Conservation (phyloP, 2,797 vertebrate genomes). For the Enteromius anoplus region DNA sequence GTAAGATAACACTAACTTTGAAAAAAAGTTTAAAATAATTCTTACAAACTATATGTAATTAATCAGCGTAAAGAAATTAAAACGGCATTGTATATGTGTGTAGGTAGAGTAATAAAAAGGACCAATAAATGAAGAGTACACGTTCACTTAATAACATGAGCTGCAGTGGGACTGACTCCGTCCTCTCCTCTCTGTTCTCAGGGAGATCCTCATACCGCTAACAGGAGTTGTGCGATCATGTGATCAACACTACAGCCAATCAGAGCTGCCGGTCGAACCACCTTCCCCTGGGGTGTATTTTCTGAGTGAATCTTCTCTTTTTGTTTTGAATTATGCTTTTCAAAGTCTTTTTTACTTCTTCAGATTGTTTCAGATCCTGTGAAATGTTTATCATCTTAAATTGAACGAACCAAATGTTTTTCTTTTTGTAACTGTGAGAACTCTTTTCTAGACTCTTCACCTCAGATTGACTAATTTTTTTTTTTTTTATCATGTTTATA, state of each 20-base stretch:
- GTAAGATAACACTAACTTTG: too few relatives aligned
- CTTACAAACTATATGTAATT: too few relatives aligned
- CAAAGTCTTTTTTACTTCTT: constrained; percentile 44
- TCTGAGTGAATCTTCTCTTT: constrained; percentile 58
- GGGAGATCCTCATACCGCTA: constrained; percentile 71
- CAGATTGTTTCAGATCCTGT: constrained; percentile 57
- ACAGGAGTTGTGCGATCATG: constrained; percentile 84
- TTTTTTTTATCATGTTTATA: constrained; percentile 51
- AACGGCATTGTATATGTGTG: too few relatives aligned
- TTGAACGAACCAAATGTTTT: constrained; percentile 59
- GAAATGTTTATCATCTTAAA: too few relatives aligned
- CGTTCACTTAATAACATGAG: too few relatives aligned
- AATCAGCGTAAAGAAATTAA: too few relatives aligned
- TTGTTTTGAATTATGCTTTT: constrained; percentile 41
- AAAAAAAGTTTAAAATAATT: too few relatives aligned
- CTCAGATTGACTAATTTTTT: constrained; percentile 59
- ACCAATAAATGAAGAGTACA: too few relatives aligned
- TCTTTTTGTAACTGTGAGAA: constrained; percentile 48
- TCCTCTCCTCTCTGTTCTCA: constrained; percentile 60
- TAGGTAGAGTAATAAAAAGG: too few relatives aligned
- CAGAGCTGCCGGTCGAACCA: constrained; percentile 76
- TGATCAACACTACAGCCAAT: constrained; percentile 71
- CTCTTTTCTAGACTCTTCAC: constrained; percentile 52
- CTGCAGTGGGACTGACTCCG: too few relatives aligned
- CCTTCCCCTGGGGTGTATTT: constrained; percentile 65